These are phyloP conservation scores for Rhyacophila evoluta DNA, from an alignment of 2,888 invertebrate species.

Conservation along the genomic window DNA sequence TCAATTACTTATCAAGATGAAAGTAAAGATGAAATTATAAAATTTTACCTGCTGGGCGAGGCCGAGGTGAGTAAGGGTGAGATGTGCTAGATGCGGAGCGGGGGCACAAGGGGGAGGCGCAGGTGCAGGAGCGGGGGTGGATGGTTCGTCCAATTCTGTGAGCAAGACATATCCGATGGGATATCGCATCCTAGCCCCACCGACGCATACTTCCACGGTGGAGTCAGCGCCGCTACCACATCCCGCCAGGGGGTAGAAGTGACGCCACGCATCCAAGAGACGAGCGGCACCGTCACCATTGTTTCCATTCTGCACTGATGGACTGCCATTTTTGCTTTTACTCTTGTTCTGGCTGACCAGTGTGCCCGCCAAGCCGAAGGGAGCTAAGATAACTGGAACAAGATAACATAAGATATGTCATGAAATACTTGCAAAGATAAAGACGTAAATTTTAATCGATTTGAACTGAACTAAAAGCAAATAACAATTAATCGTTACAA, in stretches of 20 bases:
- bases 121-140: slow-evolving; percentile 56
- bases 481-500: too few species aligned
- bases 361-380: slow-evolving; percentile 93
- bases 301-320: slow-evolving; percentile 58
- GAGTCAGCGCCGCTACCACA: slow-evolving; percentile 66
- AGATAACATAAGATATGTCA: too few species aligned
- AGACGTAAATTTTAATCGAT: too few species aligned
- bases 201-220: slow-evolving; percentile 74
- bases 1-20: too few species aligned
- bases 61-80: slow-evolving; percentile 55
- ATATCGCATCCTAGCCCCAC: slow-evolving; percentile 95
- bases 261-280: slow-evolving; percentile 93
- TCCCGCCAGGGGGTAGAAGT: slow-evolving; percentile 86
- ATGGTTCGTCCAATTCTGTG: slow-evolving; percentile 83
- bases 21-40: too few species aligned
- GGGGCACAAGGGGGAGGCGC: slow-evolving; percentile 52
- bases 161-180: slow-evolving; percentile 94
- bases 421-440: too few species aligned
- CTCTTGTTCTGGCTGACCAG: slow-evolving; percentile 84
- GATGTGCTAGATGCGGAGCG: slow-evolving; percentile 54
- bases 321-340: too few species aligned
- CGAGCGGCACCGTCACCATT: slow-evolving; percentile 60
- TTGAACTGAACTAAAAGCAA: too few species aligned
- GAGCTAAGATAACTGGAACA: slow-evolving; percentile 93
- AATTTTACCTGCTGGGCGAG: slow-evolving; percentile 6